Conservation (phyloP, 2,888 invertebrate species). For the Gastracanthus pulcherrimus region DNA sequence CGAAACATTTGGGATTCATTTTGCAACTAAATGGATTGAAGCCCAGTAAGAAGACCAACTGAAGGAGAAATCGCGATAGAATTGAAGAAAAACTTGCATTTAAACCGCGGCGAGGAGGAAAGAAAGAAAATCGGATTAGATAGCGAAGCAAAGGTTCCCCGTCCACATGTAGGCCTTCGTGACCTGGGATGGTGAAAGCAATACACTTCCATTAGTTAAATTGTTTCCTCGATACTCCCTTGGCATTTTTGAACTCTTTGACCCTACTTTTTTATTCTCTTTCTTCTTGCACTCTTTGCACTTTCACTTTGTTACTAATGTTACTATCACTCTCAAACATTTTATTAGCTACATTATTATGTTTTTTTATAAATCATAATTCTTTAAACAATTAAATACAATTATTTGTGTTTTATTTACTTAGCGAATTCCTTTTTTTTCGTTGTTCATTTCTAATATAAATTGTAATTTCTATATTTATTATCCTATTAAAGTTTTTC, state of each 20-base stretch:
- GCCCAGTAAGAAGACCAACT: neutral
- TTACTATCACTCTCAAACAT: neutral
- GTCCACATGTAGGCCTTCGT: neutral
- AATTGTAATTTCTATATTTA: no score
- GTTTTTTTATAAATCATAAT: neutral
- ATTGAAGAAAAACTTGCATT: constrained; percentile 22
- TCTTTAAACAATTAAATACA: no score
- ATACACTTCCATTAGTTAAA: constrained; percentile 75
- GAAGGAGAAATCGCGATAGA: constrained; percentile 32
- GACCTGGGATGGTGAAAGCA: constrained; percentile 59
- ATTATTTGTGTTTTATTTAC: no score
- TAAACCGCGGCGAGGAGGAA: constrained; percentile 2
- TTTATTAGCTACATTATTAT: neutral
- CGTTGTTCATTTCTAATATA: no score
- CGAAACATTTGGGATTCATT: no score
- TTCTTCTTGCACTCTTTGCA: neutral
- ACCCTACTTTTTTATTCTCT: constrained; percentile 6
- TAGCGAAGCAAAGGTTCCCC: constrained; percentile 37
- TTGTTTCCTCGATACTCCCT: constrained; percentile 69
- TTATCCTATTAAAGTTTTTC: no score
- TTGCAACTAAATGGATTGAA: constrained; percentile 43
- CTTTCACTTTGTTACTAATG: neutral
- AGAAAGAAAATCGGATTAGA: constrained; percentile 56
- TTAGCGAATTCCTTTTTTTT: no score
- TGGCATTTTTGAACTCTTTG: constrained; percentile 62